phyloP scores from a whole-genome alignment of 2,888 invertebrate species.

The Protonemura montana region DNA sequence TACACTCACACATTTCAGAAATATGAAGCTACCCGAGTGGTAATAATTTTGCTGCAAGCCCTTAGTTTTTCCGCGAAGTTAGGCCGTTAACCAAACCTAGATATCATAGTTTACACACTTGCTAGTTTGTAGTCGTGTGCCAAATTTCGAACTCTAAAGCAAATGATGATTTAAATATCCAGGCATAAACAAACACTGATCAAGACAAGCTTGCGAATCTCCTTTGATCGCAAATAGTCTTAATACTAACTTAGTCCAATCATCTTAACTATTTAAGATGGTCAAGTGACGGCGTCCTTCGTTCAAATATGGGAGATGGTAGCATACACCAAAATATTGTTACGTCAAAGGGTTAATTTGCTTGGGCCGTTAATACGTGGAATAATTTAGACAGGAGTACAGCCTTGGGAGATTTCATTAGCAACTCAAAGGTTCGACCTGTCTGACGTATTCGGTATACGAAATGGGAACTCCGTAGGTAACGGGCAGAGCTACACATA shows the following conservation, averaged over 20 bases:
- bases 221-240: slow-evolving; percentile 12
- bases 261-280: slow-evolving; percentile 21
- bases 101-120: too few species aligned
- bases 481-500: neutral
- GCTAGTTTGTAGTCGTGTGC: neutral
- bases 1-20: too few species aligned
- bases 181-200: neutral
- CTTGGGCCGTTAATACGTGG: slow-evolving; percentile 26
- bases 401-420: slow-evolving; percentile 33
- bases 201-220: neutral
- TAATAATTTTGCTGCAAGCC: too few species aligned
- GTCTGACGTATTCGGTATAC: neutral
- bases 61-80: neutral
- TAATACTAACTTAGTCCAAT: neutral
- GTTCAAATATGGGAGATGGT: neutral
- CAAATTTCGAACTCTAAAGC: neutral
- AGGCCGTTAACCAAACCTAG: neutral
- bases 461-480: neutral
- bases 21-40: too few species aligned
- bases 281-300: neutral
- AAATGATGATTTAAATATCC: neutral
- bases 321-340: neutral
- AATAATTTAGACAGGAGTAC: slow-evolving; percentile 26
- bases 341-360: slow-evolving; percentile 30
- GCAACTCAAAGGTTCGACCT: slow-evolving; percentile 26